Evolutionary conservation across 2,797 vertebrate genomes (phyloP), one percentile per base, ranked within the genome.

Genomic region (Cuculus canorus): DNA sequence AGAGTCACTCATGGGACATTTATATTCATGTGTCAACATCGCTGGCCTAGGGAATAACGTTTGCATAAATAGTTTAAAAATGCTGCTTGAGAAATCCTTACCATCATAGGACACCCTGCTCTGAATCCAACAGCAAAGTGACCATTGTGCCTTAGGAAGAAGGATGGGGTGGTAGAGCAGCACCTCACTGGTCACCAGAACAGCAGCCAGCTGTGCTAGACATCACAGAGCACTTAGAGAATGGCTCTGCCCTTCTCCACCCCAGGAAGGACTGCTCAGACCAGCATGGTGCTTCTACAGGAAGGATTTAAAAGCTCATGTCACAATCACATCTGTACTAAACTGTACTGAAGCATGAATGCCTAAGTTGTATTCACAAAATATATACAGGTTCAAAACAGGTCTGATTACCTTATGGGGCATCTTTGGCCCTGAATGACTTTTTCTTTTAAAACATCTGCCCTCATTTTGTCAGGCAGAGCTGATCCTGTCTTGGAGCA

Each of bases 31-130:
- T 61, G 57, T 81, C 72, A 83, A 35, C 88, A 78, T 52, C 86
- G 25, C 68, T 75, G 65, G 50, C 45, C 71, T 21, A 75, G 71
- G 75, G 84, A 86, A 93, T 32, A 61, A 63, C 22, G 35, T 84
- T 88, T 79, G 66, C 39, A 68, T 85, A 64, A 69, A 81, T 22
- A 59, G 65, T 68, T 84, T 72, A 7, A 61, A 93, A 96, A 64
- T 28, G 22, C 65, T 85, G 5, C 47, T 37, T 71, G 30, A 59
- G 70, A 89, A 85, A 83, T 86, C 45, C 30, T 59, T 68, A n/a
- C 41, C 17, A 12, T 17, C 14, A 6, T 4, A 80, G 66, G 48
- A 75, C 45, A 63, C 11, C 3, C 9, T 63, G 59, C 43, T 70
- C 47, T 71, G 60, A 89, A 78, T 17, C n/a, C 37, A 59, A 13